These are phyloP conservation scores for Pedicia rivosa DNA, from an alignment of 2,888 invertebrate species.

Conservation along the genomic window DNA sequence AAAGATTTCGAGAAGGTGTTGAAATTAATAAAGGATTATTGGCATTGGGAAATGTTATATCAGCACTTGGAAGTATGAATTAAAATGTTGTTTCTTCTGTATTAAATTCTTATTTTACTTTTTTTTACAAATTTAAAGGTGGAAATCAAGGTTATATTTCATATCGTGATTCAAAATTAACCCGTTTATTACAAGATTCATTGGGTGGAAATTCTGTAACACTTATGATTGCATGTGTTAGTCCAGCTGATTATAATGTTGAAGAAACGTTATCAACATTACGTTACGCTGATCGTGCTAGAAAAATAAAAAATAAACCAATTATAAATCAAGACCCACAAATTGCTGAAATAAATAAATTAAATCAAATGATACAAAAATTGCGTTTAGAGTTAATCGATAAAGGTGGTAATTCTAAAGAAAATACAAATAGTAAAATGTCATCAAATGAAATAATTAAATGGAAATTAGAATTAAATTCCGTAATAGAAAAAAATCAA, in stretches of 20 bases:
- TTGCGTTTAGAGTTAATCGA: constrained; percentile 43
- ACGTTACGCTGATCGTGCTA: constrained; percentile 74
- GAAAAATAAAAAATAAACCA: constrained; percentile 79
- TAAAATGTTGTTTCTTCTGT: too few relatives aligned
- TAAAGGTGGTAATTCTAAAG: constrained; percentile 8
- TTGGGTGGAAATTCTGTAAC: constrained; percentile 89
- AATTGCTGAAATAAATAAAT: constrained; percentile 54
- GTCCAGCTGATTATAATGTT: constrained; percentile 76
- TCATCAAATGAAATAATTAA: not conserved
- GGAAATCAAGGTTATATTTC: constrained; percentile 51
- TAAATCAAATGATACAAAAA: constrained; percentile 59
- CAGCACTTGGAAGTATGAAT: constrained; percentile 61
- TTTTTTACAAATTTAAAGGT: constrained; percentile 15
- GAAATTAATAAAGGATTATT: constrained; percentile 85
- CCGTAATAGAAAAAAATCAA: constrained; percentile 41
- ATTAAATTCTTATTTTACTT: too few relatives aligned
- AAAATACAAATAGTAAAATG: not conserved
- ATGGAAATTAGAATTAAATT: constrained; percentile 14
- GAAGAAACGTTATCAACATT: constrained; percentile 83
- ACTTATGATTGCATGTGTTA: constrained; percentile 92
- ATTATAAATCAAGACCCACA: constrained; percentile 72
- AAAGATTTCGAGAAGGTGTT: constrained; percentile 74
- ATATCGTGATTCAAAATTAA: constrained; percentile 85
- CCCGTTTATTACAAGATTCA: constrained; percentile 82
- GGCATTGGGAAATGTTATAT: constrained; percentile 88